A percentile compares a stretch with the other conserved stretches of the same genome.
These are phyloP conservation scores for Eunapius fragilis DNA, from an alignment of 37 sponge, comb jelly and placozoan species.

Conservation along the genomic window DNA sequence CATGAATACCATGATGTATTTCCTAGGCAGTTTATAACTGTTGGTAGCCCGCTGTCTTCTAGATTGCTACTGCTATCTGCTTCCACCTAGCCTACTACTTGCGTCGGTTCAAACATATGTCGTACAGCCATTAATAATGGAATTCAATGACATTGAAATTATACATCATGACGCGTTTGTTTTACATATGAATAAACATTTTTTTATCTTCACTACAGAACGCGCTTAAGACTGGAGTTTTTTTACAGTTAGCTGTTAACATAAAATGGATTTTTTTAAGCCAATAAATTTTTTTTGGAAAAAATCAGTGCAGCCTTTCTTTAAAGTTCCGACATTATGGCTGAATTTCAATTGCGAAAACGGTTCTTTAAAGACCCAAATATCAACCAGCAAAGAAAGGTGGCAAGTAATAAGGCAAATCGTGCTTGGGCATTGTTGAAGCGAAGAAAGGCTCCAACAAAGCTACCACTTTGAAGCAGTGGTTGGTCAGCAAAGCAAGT, in stretches of 20 bases:
- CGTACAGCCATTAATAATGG: neutral
- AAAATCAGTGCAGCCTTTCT: neutral
- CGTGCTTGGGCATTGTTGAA: too few relatives aligned
- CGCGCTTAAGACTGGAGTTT: neutral
- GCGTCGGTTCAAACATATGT: neutral
- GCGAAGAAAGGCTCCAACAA: too few relatives aligned
- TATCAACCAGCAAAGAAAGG: too few relatives aligned
- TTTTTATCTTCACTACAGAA: neutral
- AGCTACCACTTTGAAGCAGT: too few relatives aligned
- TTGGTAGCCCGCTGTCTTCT: neutral
- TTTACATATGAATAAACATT: too few relatives aligned
- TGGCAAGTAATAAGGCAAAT: too few relatives aligned
- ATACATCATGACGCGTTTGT: too few relatives aligned
- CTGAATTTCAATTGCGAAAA: too few relatives aligned
- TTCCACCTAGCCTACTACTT: neutral
- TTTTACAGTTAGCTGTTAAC: neutral
- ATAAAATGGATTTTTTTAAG: neutral
- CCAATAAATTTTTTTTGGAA: neutral
- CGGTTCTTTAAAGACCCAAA: too few relatives aligned
- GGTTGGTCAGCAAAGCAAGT: too few relatives aligned
- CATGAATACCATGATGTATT: constrained; percentile 12
- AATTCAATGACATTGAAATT: neutral
- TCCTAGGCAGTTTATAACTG: neutral
- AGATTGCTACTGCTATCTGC: neutral
- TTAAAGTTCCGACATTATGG: too few relatives aligned